Conservation (phyloP, 2,113 vertebrate species). For the Hypocryptadius cinnamomeus region DNA sequence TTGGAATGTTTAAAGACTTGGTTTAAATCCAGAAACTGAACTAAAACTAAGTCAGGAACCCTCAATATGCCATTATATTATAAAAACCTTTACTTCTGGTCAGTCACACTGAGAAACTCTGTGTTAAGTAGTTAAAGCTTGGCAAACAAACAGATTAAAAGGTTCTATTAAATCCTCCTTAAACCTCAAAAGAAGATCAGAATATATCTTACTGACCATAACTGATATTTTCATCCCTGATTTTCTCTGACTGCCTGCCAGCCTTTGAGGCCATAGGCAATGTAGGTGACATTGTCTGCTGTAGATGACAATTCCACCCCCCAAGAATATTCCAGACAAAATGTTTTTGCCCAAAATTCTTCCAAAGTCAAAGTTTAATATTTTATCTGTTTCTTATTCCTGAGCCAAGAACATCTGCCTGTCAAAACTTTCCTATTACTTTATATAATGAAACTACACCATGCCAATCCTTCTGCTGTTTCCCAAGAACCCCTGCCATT, state of each 20-base stretch:
- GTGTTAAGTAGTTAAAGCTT: neutral
- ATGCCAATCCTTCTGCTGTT: neutral
- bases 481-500: neutral
- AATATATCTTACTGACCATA: neutral
- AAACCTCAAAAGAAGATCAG: neutral
- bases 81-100: neutral
- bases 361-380: neutral
- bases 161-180: neutral
- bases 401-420: neutral
- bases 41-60: neutral
- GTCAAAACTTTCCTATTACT: neutral
- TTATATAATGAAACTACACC: neutral
- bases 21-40: neutral
- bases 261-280: neutral
- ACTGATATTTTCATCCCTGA: neutral
- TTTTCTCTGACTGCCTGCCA: neutral
- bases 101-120: neutral
- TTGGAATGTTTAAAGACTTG: neutral
- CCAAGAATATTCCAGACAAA: neutral
- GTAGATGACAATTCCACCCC: neutral
- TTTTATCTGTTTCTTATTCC: neutral
- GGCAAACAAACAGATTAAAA: neutral
- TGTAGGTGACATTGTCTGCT: fast-evolving
- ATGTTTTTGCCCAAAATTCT: neutral
- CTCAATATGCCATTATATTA: too few relatives aligned